Percentiles rank a stretch among this genome's conserved stretches.
These are phyloP conservation scores for Gymnarchus niloticus DNA, from an alignment of 2,113 vertebrate genomes.

Conservation along the genomic window DNA sequence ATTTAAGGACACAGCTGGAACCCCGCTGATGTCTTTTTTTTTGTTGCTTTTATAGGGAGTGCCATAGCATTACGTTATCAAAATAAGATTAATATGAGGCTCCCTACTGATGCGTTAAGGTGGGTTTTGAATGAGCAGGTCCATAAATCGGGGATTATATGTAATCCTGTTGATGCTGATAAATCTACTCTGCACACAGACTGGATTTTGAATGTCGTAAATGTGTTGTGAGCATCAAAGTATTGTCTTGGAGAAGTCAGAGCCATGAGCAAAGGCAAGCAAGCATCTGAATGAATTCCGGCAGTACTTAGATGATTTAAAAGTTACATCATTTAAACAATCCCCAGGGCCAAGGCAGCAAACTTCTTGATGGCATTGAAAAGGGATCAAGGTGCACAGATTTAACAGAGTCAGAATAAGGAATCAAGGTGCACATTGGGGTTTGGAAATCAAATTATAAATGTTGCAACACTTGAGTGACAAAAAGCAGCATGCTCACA, in stretches of 20 bases:
- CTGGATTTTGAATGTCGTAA: background rate
- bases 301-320: background rate
- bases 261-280: background rate
- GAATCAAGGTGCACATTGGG: background rate
- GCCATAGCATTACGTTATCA: background rate
- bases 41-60: background rate
- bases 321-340: background rate
- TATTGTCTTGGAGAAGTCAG: background rate
- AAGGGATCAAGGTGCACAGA: too few species aligned
- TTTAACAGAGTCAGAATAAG: background rate
- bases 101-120: background rate
- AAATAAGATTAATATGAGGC: background rate
- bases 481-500: background rate
- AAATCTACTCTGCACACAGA: background rate
- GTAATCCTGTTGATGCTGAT: background rate
- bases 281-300: background rate
- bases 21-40: background rate
- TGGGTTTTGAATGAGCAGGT: background rate
- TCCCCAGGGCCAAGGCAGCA: background rate
- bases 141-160: background rate
- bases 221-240: background rate
- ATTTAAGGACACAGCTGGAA: background rate
- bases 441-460: background rate
- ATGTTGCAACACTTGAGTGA: background rate
- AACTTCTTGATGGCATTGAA: background rate